Evolutionary conservation across 2,113 vertebrate species (phyloP), one percentile per base, ranked within the genome.

Genomic region (Bufo gargarizans): DNA sequence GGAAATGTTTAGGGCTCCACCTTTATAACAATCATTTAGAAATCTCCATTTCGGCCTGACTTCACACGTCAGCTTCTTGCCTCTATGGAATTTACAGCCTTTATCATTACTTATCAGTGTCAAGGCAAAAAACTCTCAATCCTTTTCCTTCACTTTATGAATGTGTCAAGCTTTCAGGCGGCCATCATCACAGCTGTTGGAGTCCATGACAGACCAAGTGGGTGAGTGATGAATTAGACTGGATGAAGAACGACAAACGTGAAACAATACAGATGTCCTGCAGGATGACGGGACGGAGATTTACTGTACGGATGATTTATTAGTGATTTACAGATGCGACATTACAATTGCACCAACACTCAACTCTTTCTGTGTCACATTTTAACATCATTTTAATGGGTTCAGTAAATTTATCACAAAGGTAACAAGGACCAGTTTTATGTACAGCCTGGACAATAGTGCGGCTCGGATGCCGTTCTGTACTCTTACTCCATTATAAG

Each of bases 161-260:
- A 92, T 67, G 85, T n/a, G 63, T 90, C 0, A 1, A 88, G 82
- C 53, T 10, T 88, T 77, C 81, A 92, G 92, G 91, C 80, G 89
- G 89, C 49, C 4, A 82, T 3, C 72, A 78, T 89, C 59, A 55
- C 20, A 12, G 84, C 89, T 90, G 90, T 49, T 74, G 83, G 0
- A 0, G 82, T 78, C 82, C 49, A 78, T 91, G 93, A 94, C 92
- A 93, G 90, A 53, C n/a, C 7, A 61, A 86, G 87, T 85, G 91
- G 89, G 90, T 90, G 91, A 93, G 91, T 93, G 93, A 95, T 93
- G 90, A 93, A 94, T 90, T 47, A 79, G 90, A 91, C 81, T 78
- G 92, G 91, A 93, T 93, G 92, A 93, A 89, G 76, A 87, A 90
- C 94, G 92, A 93, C 93, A 95, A 95, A 94, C 90, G 91, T 88